A percentile compares a stretch with the other conserved stretches of the same genome.
These are phyloP conservation scores for Nycticorax nycticorax DNA, from an alignment of 2,113 vertebrate genomes.

Conservation along the genomic window DNA sequence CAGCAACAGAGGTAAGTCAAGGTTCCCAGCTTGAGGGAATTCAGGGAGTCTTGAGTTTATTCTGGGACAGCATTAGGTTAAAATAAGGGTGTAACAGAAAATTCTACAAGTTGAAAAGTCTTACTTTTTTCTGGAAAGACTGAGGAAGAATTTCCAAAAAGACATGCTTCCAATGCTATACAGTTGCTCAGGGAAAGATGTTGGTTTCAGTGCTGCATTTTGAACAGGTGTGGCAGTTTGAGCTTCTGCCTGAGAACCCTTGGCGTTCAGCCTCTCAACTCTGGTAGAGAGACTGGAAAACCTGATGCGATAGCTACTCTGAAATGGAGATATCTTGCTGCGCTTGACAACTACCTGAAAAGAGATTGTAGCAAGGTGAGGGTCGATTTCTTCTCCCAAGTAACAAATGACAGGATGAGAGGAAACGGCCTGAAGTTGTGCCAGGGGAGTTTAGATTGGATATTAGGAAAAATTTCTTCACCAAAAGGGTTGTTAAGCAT, in stretches of 20 bases:
- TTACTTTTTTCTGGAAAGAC: background rate
- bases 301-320: background rate
- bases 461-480: too few relatives aligned
- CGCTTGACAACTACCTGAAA: too few relatives aligned
- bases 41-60: background rate
- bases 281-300: background rate
- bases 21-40: background rate
- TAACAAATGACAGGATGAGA: too few relatives aligned
- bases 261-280: background rate
- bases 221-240: background rate
- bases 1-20: background rate
- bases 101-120: background rate
- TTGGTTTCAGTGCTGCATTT: background rate
- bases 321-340: background rate
- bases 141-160: background rate
- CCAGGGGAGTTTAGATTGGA: too few relatives aligned
- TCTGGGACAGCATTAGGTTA: background rate
- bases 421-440: too few relatives aligned
- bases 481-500: too few relatives aligned
- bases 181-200: background rate
- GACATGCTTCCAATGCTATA: accelerated
- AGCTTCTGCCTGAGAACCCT: background rate
- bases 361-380: too few relatives aligned
- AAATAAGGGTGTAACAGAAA: background rate
- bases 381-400: too few relatives aligned